Conservation (phyloP, 2,113 vertebrate genomes). For the Acrocephalus kingi region DNA sequence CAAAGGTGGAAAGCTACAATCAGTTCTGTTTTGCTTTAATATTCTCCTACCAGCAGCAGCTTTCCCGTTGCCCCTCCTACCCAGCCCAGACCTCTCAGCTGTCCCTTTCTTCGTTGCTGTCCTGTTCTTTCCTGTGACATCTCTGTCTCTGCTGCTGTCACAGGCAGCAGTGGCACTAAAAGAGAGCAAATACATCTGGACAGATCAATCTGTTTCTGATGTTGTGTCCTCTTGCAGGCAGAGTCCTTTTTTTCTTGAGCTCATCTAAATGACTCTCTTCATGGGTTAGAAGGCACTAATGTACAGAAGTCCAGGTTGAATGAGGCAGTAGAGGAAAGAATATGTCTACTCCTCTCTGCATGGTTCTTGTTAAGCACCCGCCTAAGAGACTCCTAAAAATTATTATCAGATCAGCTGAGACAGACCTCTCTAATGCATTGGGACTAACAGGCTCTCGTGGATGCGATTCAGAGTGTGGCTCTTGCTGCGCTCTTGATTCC, state of each 20-base stretch:
- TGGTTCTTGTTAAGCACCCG: neutral
- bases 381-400: neutral
- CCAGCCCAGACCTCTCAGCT: neutral
- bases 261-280: neutral
- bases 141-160: neutral
- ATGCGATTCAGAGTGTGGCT: neutral
- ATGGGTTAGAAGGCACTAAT: neutral
- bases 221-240: neutral
- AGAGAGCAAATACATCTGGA: neutral
- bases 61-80: neutral
- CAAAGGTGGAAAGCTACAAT: neutral
- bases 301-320: neutral
- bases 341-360: neutral
- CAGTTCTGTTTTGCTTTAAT: neutral
- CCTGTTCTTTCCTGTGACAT: neutral
- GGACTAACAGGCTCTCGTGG: neutral
- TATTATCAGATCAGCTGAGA: neutral
- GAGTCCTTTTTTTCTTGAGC: neutral
- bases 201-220: neutral
- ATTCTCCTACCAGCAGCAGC: neutral
- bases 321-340: neutral
- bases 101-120: neutral
- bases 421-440: neutral
- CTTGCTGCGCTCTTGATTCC: accelerated
- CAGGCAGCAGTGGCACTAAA: neutral